Conservation (phyloP, 2,888 invertebrate genomes). For the Ommatoiulus sabulosus region DNA sequence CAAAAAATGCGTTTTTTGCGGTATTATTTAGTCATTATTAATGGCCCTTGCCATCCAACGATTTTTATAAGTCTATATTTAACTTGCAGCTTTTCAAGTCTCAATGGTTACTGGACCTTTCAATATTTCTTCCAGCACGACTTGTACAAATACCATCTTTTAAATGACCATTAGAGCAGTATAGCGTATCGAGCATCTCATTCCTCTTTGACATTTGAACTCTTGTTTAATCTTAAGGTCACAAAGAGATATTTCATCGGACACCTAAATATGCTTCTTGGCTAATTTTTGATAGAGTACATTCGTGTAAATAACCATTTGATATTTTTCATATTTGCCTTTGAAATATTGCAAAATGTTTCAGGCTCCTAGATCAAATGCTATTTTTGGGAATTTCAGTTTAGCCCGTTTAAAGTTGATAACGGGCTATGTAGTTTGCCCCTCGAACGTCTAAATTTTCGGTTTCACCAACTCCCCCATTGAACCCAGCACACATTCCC, state of each 20-base stretch:
- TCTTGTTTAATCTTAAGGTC: not conserved
- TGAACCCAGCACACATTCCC: not conserved
- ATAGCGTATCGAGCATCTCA: not conserved
- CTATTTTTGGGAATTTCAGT: not conserved
- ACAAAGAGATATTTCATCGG: not conserved
- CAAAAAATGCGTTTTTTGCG: not conserved
- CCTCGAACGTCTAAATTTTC: not conserved
- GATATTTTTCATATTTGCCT: conserved; percentile 23
- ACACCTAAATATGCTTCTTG: not conserved
- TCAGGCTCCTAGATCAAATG: conserved; percentile 22
- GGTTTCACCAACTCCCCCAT: not conserved
- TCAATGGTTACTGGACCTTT: not conserved
- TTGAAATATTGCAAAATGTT: conserved; percentile 11
- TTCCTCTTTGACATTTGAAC: not conserved
- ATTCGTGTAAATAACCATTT: conserved; percentile 31
- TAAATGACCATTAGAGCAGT: conserved; percentile 18
- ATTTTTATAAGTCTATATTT: not conserved
- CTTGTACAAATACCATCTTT: conserved; percentile 22
- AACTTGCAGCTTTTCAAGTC: not conserved
- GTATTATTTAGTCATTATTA: not conserved
- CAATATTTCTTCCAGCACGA: conserved; percentile 19
- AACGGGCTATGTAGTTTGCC: not conserved
- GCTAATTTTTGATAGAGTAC: conserved; percentile 18
- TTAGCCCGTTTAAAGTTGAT: not conserved
- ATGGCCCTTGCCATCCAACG: not conserved